A percentile compares a stretch with the other conserved stretches of the same genome.
phyloP scores from a whole-genome alignment of 2,888 invertebrate genomes.

The Eucriotettix oculatus region DNA sequence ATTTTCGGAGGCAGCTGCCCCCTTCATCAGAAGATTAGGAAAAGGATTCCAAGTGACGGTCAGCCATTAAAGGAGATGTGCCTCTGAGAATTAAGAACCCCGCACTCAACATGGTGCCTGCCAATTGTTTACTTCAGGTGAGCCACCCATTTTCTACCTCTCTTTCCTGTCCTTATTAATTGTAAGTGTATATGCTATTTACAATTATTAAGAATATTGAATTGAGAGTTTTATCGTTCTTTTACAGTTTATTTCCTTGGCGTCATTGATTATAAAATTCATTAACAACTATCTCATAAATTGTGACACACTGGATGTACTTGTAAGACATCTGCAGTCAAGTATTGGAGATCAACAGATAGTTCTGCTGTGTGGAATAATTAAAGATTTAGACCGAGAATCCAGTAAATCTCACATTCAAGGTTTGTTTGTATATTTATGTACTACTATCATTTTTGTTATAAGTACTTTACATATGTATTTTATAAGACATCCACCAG shows the following conservation, averaged over 20 bases:
- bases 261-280: slow-evolving; percentile 73
- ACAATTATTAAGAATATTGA: too few relatives aligned
- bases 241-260: slow-evolving; percentile 63
- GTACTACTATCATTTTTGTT: slow-evolving; percentile 8
- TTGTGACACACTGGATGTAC: slow-evolving; percentile 45
- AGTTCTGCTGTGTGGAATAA: slow-evolving; percentile 70
- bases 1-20: too few relatives aligned
- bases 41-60: too few relatives aligned
- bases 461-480: slow-evolving; percentile 55
- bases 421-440: background rate
- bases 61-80: too few relatives aligned
- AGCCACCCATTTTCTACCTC: too few relatives aligned
- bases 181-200: too few relatives aligned
- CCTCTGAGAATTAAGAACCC: too few relatives aligned
- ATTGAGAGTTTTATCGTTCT: slow-evolving; percentile 5
- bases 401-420: slow-evolving; percentile 40
- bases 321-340: slow-evolving; percentile 45
- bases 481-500: slow-evolving; percentile 29
- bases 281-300: slow-evolving; percentile 67
- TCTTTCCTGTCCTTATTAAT: too few relatives aligned
- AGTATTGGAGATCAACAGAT: slow-evolving; percentile 77
- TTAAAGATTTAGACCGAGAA: slow-evolving; percentile 81
- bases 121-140: too few relatives aligned
- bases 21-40: too few relatives aligned
- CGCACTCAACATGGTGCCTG: too few relatives aligned